Evolutionary conservation across 2,888 invertebrate species (phyloP).

Genomic region (Xestobium rufovillosum): DNA sequence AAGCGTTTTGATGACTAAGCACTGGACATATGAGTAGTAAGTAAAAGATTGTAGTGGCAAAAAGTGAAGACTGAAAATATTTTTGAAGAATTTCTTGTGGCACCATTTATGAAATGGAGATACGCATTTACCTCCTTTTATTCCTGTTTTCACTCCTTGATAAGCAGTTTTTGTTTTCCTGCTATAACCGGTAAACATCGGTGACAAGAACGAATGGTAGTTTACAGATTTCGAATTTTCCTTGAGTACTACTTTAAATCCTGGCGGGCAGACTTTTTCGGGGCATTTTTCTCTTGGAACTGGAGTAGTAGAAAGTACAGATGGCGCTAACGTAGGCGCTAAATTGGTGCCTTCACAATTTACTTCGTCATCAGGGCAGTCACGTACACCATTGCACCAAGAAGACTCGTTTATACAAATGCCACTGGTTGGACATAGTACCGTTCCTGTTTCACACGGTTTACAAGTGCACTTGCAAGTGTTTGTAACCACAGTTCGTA

Average conservation of each 20-base stretch:
- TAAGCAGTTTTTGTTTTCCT: constrained; percentile 31
- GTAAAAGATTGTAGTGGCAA: too few relatives aligned
- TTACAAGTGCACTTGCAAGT: constrained; percentile 67
- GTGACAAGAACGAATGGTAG: constrained; percentile 38
- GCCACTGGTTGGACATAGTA: constrained; percentile 66
- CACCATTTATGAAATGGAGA: too few relatives aligned
- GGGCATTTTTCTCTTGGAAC: constrained; percentile 38
- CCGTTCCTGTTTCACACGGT: constrained; percentile 59
- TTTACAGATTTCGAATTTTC: constrained; percentile 29
- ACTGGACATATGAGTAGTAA: too few relatives aligned
- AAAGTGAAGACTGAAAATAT: too few relatives aligned
- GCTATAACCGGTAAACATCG: constrained; percentile 42
- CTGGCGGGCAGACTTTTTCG: constrained; percentile 35
- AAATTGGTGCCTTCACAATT: constrained; percentile 47
- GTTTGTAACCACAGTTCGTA: constrained; percentile 52
- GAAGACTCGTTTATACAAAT: constrained; percentile 59
- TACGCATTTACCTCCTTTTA: background rate
- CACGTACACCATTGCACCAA: constrained; percentile 76
- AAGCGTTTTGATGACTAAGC: too few relatives aligned
- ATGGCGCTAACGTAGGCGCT: constrained; percentile 11
- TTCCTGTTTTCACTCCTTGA: constrained; percentile 5
- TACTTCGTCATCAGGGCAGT: constrained; percentile 77
- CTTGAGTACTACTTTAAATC: constrained; percentile 37
- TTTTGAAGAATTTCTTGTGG: background rate
- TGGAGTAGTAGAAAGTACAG: constrained; percentile 14